Percentiles rank a stretch among this genome's conserved stretches.
Conservation (phyloP, 2,888 invertebrate genomes). For the Sarcophaga caerulescens region DNA sequence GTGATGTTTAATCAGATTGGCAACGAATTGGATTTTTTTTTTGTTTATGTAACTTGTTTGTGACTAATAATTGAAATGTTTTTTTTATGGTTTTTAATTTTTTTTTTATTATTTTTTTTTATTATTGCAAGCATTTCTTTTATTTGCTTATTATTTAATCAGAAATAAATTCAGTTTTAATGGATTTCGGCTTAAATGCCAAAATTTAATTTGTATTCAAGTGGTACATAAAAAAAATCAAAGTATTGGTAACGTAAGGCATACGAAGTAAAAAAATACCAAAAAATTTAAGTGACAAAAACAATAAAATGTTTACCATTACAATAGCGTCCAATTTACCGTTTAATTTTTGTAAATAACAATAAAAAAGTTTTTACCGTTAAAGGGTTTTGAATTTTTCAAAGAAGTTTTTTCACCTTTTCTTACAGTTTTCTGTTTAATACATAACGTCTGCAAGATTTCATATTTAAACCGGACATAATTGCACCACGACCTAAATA, state of each 20-base stretch:
- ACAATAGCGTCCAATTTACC: slow-evolving; percentile 1
- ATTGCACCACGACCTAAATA: too few relatives aligned
- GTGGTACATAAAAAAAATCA: not conserved
- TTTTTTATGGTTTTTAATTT: not conserved
- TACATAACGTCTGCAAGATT: too few relatives aligned
- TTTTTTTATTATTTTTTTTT: not conserved
- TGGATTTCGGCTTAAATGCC: not conserved
- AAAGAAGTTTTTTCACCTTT: too few relatives aligned
- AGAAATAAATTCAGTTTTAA: not conserved
- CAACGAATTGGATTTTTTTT: not conserved
- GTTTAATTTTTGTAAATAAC: not conserved
- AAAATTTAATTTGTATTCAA: not conserved
- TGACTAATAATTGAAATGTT: slow-evolving; percentile 6
- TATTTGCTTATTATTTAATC: slow-evolving; percentile 6
- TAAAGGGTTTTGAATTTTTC: not conserved
- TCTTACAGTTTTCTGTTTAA: too few relatives aligned
- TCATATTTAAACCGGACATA: too few relatives aligned
- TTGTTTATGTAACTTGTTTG: not conserved
- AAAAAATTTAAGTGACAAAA: not conserved
- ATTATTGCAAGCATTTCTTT: not conserved
- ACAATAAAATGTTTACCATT: not conserved
- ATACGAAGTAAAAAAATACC: not conserved
- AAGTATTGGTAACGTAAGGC: not conserved
- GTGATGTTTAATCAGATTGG: slow-evolving; percentile 10
- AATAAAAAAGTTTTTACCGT: not conserved